Evolutionary conservation across 1,140 invertebrate species (phyloP).

Genomic region (Chionoecetes opilio): DNA sequence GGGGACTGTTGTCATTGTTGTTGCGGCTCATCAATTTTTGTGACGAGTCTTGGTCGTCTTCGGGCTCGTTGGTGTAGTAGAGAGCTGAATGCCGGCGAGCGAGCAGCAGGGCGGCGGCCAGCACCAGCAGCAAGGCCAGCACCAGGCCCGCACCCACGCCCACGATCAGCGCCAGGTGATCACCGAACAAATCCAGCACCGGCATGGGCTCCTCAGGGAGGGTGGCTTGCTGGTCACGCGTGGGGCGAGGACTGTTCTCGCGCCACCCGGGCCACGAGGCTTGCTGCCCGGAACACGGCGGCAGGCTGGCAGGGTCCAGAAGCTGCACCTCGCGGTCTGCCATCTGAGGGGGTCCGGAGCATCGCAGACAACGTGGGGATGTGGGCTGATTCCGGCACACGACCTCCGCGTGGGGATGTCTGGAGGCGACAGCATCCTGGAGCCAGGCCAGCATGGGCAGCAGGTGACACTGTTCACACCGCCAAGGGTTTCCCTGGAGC

Average conservation of each 20-base stretch:
- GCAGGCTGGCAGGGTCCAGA: constrained; percentile 62
- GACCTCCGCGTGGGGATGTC: constrained; percentile 74
- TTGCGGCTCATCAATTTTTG: constrained; percentile 80
- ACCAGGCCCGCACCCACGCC: constrained; percentile 80
- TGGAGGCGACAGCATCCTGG: constrained; percentile 66
- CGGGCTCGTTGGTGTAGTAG: constrained; percentile 89
- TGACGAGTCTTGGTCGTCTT: constrained; percentile 85
- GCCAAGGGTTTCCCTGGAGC: constrained; percentile 88
- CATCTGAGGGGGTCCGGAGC: constrained; percentile 67
- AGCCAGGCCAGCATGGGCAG: constrained; percentile 82
- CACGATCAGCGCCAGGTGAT: constrained; percentile 78
- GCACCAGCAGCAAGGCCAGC: constrained; percentile 83
- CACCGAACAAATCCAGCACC: constrained; percentile 72
- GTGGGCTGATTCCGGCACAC: constrained; percentile 61
- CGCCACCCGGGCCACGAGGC: constrained; percentile 76
- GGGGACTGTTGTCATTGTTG: constrained; percentile 80
- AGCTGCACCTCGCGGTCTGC: constrained; percentile 63
- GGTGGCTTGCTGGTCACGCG: constrained; percentile 46
- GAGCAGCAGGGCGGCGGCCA: constrained; percentile 82
- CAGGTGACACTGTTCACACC: constrained; percentile 87
- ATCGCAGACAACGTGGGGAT: constrained; percentile 75
- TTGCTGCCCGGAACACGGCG: constrained; percentile 52
- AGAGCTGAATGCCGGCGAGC: constrained; percentile 88
- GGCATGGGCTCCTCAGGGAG: constrained; percentile 13
- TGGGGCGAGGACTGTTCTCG: constrained; percentile 56